These are phyloP conservation scores for Pipistrellus pipistrellus DNA, from an alignment of 2,797 vertebrate genomes.

Conservation along the genomic window DNA sequence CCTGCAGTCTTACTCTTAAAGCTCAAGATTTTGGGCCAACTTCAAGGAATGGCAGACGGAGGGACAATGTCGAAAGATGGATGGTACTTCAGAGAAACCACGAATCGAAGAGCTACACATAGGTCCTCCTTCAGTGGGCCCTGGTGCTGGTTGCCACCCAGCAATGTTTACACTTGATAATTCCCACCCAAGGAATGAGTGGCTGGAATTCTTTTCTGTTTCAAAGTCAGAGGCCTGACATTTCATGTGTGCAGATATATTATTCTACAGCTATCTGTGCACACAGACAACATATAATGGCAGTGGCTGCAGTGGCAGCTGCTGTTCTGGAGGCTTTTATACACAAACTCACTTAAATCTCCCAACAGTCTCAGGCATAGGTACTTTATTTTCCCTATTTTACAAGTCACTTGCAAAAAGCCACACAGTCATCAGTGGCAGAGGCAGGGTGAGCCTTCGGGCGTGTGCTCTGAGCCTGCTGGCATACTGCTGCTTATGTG, in stretches of 20 bases:
- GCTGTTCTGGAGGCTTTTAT: neutral
- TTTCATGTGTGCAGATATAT: neutral
- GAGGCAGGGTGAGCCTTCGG: neutral
- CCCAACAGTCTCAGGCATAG: neutral
- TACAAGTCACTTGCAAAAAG: neutral
- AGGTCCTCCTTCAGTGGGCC: neutral
- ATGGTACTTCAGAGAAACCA: neutral
- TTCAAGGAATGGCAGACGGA: neutral
- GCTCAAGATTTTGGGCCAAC: neutral
- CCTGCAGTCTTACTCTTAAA: neutral
- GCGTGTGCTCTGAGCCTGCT: accelerated
- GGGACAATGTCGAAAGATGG: neutral
- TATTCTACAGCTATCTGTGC: neutral
- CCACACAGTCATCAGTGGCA: neutral
- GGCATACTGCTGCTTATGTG: accelerated
- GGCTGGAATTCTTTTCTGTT: neutral
- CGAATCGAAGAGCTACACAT: accelerated
- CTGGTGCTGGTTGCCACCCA: accelerated
- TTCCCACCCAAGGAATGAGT: neutral
- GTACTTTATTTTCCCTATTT: neutral
- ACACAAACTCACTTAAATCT: neutral
- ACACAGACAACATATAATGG: neutral
- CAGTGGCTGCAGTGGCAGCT: neutral
- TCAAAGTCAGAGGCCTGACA: neutral
- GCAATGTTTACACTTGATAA: accelerated